These are phyloP conservation scores for Cirrhinus molitorella DNA, from an alignment of 2,797 vertebrate species.

Conservation along the genomic window DNA sequence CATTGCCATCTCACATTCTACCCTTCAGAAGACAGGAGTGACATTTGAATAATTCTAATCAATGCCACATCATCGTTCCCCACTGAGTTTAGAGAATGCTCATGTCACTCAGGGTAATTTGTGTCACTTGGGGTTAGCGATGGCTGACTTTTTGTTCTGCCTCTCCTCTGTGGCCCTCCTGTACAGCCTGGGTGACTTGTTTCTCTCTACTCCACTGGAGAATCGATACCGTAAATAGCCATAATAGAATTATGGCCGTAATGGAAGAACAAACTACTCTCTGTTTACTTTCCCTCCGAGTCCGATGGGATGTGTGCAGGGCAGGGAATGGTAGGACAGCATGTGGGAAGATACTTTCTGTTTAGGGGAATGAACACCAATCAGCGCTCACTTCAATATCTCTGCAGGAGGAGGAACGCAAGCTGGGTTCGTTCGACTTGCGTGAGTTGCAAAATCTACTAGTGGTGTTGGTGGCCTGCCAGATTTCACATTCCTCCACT, in stretches of 20 bases:
- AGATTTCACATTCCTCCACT: constrained; percentile 12
- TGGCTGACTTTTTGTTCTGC: constrained; percentile 24
- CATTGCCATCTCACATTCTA: constrained; percentile 39
- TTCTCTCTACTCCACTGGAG: constrained; percentile 24
- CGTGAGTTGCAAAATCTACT: constrained; percentile 14
- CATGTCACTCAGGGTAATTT: constrained; percentile 47
- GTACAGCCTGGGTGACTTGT: constrained; percentile 16
- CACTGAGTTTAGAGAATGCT: constrained; percentile 34
- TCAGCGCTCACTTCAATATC: constrained; percentile 33
- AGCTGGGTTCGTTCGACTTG: constrained; percentile 1
- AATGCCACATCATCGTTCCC: constrained; percentile 36
- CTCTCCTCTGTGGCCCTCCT: constrained; percentile 5
- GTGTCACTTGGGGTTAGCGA: constrained; percentile 43
- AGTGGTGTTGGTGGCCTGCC: constrained; percentile 1
- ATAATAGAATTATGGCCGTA: constrained; percentile 78
- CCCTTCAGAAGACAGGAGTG: constrained; percentile 47
- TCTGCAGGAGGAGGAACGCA: background rate
- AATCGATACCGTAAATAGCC: constrained; percentile 56
- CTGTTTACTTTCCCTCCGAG: constrained; percentile 73
- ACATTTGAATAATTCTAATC: constrained; percentile 57
- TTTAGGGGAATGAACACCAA: constrained; percentile 42
- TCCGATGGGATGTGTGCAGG: constrained; percentile 50
- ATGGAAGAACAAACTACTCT: constrained; percentile 77
- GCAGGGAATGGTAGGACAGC: constrained; percentile 4
- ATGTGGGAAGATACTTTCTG: constrained; percentile 8